phyloP scores from a whole-genome alignment of 2,888 invertebrate species.

The Drosophila suboccidentalis region DNA sequence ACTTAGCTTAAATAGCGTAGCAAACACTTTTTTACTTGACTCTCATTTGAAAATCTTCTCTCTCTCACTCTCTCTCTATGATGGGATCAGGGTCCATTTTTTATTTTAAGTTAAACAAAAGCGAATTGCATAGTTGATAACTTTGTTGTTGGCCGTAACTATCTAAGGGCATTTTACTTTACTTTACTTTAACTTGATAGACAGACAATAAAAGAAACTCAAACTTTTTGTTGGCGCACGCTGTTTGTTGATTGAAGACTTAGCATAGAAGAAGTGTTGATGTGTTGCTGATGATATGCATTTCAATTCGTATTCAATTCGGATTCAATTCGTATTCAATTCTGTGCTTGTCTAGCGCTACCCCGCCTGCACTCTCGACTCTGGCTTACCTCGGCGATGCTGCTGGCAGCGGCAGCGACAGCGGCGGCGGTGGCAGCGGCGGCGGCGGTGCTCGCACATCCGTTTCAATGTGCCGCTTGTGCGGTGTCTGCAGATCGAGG shows the following conservation, averaged over 20 bases:
- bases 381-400: slow-evolving; percentile 84
- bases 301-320: slow-evolving; percentile 35
- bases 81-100: slow-evolving; percentile 65
- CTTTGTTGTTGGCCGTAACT: slow-evolving; percentile 52
- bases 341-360: slow-evolving; percentile 57
- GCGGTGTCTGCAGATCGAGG: slow-evolving; percentile 84
- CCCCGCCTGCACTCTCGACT: slow-evolving; percentile 42
- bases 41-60: slow-evolving; percentile 9
- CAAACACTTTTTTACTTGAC: slow-evolving; percentile 69
- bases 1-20: slow-evolving; percentile 56
- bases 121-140: slow-evolving; percentile 25
- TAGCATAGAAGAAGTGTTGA: slow-evolving; percentile 69
- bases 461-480: slow-evolving; percentile 83
- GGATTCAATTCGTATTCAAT: slow-evolving; percentile 46
- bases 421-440: slow-evolving; percentile 79
- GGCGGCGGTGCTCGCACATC: slow-evolving; percentile 82
- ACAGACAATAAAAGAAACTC: slow-evolving; percentile 32
- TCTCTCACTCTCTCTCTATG: slow-evolving; percentile 31
- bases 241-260: slow-evolving; percentile 83
- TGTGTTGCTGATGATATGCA: slow-evolving; percentile 71
- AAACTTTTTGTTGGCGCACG: slow-evolving; percentile 29
- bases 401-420: slow-evolving; percentile 75
- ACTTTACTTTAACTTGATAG: slow-evolving; percentile 33
- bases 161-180: slow-evolving; percentile 57
- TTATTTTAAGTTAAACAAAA: slow-evolving; percentile 32